phyloP scores from a whole-genome alignment of 2,888 invertebrate species.

The Punctoribates punctum region DNA sequence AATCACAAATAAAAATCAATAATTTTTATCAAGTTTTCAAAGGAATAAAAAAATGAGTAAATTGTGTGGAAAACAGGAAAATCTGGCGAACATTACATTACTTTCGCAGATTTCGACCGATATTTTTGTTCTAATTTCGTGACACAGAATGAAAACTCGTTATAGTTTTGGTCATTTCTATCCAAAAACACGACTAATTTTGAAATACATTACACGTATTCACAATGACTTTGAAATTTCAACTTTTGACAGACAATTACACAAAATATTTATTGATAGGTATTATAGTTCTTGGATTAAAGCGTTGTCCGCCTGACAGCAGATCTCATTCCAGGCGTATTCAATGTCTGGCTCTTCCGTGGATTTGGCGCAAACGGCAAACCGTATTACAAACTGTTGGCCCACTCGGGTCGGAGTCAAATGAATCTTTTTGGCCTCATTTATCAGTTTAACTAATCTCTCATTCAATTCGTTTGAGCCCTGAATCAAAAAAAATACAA shows the following conservation, averaged over 20 bases:
- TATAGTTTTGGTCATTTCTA: neutral
- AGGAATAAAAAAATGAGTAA: neutral
- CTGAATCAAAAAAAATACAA: constrained; percentile 52
- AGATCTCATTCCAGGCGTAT: constrained; percentile 81
- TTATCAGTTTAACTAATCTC: constrained; percentile 72
- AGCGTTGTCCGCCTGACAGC: neutral
- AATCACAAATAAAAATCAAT: neutral
- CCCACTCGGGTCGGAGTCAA: constrained; percentile 84
- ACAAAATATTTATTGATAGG: neutral
- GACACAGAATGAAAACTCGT: constrained; percentile 15
- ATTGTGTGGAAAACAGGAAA: neutral
- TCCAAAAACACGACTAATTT: neutral
- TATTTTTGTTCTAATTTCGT: constrained; percentile 25
- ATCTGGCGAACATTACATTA: neutral
- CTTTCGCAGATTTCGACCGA: constrained; percentile 23
- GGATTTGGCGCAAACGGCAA: constrained; percentile 83
- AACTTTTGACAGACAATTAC: neutral
- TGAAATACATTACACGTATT: neutral
- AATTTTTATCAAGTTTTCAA: neutral
- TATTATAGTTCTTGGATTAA: neutral
- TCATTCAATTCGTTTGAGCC: constrained; percentile 78
- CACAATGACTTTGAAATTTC: constrained; percentile 8
- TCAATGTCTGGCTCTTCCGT: constrained; percentile 76
- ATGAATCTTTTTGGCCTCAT: constrained; percentile 72
- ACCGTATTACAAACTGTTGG: constrained; percentile 68